Conservation (phyloP, 30 jellyfish, hydroid and myxozoan genomes). For the Nemopilema nomurai region DNA sequence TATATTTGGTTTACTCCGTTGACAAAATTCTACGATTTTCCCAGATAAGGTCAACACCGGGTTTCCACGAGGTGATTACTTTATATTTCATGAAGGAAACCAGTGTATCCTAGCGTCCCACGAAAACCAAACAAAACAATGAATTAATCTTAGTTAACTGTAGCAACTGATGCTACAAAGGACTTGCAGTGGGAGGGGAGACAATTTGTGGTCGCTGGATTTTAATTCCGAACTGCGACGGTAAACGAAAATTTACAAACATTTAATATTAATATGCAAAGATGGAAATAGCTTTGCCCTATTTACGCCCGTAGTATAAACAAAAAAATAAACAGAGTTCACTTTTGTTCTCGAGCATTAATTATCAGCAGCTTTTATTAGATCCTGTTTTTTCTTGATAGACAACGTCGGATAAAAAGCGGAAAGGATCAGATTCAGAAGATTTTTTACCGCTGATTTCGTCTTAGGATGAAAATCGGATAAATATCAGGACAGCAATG, state of each 20-base stretch:
- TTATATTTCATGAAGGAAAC: too few relatives aligned
- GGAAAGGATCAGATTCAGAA: background rate
- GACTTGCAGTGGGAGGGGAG: background rate
- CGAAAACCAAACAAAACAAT: background rate
- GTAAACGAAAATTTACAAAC: background rate
- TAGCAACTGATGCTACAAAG: background rate
- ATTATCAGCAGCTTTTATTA: background rate
- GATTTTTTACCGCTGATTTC: background rate
- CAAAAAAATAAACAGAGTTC: background rate
- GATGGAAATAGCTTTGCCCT: background rate
- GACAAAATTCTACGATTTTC: too few relatives aligned
- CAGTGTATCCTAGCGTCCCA: too few relatives aligned
- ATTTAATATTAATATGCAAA: background rate
- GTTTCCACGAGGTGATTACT: too few relatives aligned
- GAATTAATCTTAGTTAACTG: background rate
- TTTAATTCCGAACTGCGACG: background rate
- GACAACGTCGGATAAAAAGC: background rate
- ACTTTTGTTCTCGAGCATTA: background rate
- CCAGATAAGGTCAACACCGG: too few relatives aligned
- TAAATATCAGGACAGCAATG: slow-evolving; percentile 7
- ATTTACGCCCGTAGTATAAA: background rate
- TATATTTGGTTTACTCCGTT: too few relatives aligned
- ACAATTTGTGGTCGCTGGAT: background rate
- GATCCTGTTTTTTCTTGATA: background rate
- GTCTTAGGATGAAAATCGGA: background rate